Percentiles rank a stretch among this genome's conserved stretches.
These are phyloP conservation scores for Astreopora myriophthalma DNA, from an alignment of 64 coral and sea anemone genomes.

Conservation along the genomic window DNA sequence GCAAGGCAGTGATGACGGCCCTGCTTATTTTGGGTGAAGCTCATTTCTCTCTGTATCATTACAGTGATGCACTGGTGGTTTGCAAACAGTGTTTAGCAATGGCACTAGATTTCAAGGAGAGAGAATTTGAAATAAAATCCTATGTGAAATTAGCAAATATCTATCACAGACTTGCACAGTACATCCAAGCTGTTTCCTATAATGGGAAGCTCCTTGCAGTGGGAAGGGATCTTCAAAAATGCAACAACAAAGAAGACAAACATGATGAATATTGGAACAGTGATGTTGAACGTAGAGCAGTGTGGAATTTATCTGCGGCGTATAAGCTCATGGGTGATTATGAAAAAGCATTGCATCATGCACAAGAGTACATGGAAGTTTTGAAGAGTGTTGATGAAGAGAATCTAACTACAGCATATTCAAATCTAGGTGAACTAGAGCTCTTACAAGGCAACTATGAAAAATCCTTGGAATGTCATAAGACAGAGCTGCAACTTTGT, in stretches of 20 bases:
- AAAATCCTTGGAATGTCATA: slow-evolving; percentile 77
- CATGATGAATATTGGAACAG: slow-evolving; percentile 69
- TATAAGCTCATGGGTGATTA: slow-evolving; percentile 83
- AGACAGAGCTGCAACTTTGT: slow-evolving; percentile 67
- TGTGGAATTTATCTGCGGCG: slow-evolving; percentile 81
- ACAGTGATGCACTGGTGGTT: slow-evolving; percentile 41
- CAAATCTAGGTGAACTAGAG: slow-evolving; percentile 77
- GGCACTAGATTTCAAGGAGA: slow-evolving; percentile 59
- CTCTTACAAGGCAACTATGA: slow-evolving; percentile 71
- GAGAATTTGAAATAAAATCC: slow-evolving; percentile 80
- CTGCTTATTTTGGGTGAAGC: slow-evolving; percentile 62
- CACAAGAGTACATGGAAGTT: slow-evolving; percentile 73
- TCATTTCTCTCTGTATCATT: slow-evolving; percentile 46
- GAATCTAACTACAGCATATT: slow-evolving; percentile 59
- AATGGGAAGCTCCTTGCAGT: slow-evolving; percentile 81
- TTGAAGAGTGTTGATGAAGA: slow-evolving; percentile 70
- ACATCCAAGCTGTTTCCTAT: slow-evolving; percentile 74
- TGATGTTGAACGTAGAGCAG: slow-evolving; percentile 71
- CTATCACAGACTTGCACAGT: slow-evolving; percentile 72
- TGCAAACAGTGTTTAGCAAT: slow-evolving; percentile 52
- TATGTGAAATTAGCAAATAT: slow-evolving; percentile 89
- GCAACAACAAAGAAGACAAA: background rate
- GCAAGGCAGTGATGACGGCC: slow-evolving; percentile 44
- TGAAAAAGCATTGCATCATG: slow-evolving; percentile 58
- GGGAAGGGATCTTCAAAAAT: slow-evolving; percentile 77